Conservation (phyloP, 1,140 invertebrate genomes). For the Rhagoletis zephyria region DNA sequence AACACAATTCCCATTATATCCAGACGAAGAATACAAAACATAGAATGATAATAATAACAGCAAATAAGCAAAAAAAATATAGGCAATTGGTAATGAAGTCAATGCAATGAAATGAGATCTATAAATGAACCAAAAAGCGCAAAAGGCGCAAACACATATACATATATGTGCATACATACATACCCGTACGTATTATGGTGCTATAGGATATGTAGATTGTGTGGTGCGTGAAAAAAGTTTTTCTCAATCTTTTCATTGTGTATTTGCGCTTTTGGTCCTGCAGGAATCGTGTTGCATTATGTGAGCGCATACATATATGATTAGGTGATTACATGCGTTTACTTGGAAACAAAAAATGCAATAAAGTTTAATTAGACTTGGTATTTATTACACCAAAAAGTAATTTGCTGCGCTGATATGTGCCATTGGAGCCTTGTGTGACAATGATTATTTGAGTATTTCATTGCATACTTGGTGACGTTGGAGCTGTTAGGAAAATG, state of each 20-base stretch:
- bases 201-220: no score
- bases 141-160: not conserved
- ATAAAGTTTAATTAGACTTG: slow-evolving; percentile 10
- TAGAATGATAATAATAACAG: not conserved
- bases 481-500: not conserved
- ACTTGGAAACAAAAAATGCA: not conserved
- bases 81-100: slow-evolving; percentile 42
- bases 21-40: not conserved
- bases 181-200: not conserved
- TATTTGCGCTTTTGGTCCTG: not conserved
- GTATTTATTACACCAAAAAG: not conserved
- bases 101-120: slow-evolving; percentile 23
- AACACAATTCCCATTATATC: slow-evolving; percentile 15
- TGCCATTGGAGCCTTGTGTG: not conserved
- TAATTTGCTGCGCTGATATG: not conserved
- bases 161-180: not conserved
- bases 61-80: slow-evolving; percentile 13
- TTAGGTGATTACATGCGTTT: not conserved
- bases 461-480: not conserved
- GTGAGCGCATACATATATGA: not conserved
- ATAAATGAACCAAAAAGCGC: not conserved
- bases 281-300: not conserved
- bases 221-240: no score
- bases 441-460: not conserved
- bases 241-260: no score